phyloP scores from a whole-genome alignment of 2,797 vertebrate species.

The Aeoliscus strigatus region DNA sequence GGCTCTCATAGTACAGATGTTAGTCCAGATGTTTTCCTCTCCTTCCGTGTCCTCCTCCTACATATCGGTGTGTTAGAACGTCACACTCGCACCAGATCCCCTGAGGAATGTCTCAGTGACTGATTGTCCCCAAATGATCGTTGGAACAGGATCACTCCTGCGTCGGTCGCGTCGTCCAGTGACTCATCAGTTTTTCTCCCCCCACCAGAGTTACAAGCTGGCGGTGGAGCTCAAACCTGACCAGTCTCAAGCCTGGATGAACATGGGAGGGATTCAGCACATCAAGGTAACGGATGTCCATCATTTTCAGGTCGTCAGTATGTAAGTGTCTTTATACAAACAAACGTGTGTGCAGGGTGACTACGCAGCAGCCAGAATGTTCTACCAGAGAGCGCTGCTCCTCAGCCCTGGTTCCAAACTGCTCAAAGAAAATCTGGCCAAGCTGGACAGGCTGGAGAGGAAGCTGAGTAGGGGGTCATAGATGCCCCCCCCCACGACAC shows the following conservation, averaged over 20 bases:
- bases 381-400: slow-evolving; percentile 86
- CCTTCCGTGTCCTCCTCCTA: too few relatives aligned
- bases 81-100: too few relatives aligned
- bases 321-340: neutral
- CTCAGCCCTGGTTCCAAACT: slow-evolving; percentile 89
- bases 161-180: too few relatives aligned
- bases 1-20: too few relatives aligned
- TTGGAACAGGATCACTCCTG: too few relatives aligned
- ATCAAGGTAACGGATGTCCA: slow-evolving; percentile 95
- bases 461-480: slow-evolving; percentile 76
- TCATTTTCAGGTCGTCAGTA: too few relatives aligned
- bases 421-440: slow-evolving; percentile 92
- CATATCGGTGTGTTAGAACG: too few relatives aligned
- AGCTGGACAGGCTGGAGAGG: slow-evolving; percentile 90
- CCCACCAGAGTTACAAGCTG: slow-evolving; percentile 83
- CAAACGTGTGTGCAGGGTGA: slow-evolving; percentile 77
- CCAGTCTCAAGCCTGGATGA: slow-evolving; percentile 98
- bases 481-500: too few relatives aligned
- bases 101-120: too few relatives aligned
- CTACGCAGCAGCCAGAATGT: slow-evolving; percentile 84
- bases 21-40: too few relatives aligned
- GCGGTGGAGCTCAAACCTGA: slow-evolving; percentile 89
- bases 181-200: too few relatives aligned
- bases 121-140: too few relatives aligned
- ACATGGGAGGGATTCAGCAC: slow-evolving; percentile 98